Base-by-base conservation (phyloP, 2,888 invertebrate species). In the Drosophila yooni region DNA sequence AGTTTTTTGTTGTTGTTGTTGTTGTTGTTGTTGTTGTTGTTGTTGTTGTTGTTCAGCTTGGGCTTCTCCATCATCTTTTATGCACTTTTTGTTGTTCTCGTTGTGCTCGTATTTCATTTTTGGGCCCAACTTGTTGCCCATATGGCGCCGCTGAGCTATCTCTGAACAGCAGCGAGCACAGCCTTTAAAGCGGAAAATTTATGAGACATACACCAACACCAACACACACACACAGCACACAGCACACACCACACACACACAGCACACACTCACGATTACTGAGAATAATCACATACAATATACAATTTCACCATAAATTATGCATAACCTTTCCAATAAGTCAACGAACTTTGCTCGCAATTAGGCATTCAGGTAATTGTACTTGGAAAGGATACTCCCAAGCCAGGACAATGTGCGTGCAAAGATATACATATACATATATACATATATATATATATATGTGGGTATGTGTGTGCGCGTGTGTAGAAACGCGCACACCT, bases 61-160 rank as follows among this genome's bases (percentile, higher is more conserved):
- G 76, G 79, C 82, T 88, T 84, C 82, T 77, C 72, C 72, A 77
- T 77, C 81, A 73, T 83, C 68, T 73, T 73, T 79, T 58, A 38
- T 68, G 68, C 57, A 60, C 61, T 56, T 38, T 40, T 46, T 54
- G 72, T 64, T 84, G 74, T 85, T 88, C 78, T 82, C 74, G 33
- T 18, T 36, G 83, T 63, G 79, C 76, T 86, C 89, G 89, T 90
- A 90, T 86, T 90, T 89, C 89, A 90, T 72, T 83, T 82, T 74
- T 74, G 67, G 58, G 64, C 61, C 46, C 74, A 61, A 51, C 54
- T 56, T 64, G 64, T 64, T 80, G 79, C 82, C 78, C 87, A 83
- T 86, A 90, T 90, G 86, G 89, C 84, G 89, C 86, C 86, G 90
- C 74, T 71, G 66, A 74, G 73, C 74, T 77, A 79, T 88, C 64